These are phyloP conservation scores for Dynastes maya DNA, from an alignment of 2,888 invertebrate genomes.

Conservation along the genomic window DNA sequence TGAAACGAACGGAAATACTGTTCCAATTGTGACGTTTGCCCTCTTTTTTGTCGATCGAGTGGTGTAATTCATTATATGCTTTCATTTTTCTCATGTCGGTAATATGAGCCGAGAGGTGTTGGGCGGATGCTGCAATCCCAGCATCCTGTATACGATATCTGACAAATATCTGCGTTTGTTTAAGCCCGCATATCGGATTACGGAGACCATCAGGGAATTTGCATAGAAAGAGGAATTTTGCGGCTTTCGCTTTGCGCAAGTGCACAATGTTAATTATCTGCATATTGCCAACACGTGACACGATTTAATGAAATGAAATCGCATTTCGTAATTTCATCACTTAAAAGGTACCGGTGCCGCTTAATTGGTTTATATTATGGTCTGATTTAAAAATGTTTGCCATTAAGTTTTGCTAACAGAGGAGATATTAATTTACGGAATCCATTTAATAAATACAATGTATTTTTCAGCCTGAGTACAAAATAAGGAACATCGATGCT, in stretches of 20 bases:
- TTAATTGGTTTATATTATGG: no score
- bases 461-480: no score
- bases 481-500: no score
- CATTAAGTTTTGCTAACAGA: no score
- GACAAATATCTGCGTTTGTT: conserved; percentile 35
- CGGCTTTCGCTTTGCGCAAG: background rate
- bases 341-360: background rate
- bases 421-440: no score
- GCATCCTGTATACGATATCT: conserved; percentile 43
- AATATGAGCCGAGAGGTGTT: conserved; percentile 41
- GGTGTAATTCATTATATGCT: conserved; percentile 40
- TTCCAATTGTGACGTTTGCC: conserved; percentile 36
- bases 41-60: conserved; percentile 34
- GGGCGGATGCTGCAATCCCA: conserved; percentile 45
- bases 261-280: background rate
- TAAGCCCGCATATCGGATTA: conserved; percentile 24
- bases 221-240: conserved; percentile 24
- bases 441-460: no score
- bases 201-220: conserved; percentile 11
- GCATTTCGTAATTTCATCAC: background rate
- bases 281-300: conserved; percentile 6
- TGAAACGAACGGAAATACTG: conserved; percentile 39
- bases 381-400: no score
- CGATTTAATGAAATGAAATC: conserved; percentile 11
- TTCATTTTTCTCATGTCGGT: conserved; percentile 48